Evolutionary conservation across 2,888 invertebrate genomes (phyloP).

Genomic region (Acanthococcus lagerstroemiae): DNA sequence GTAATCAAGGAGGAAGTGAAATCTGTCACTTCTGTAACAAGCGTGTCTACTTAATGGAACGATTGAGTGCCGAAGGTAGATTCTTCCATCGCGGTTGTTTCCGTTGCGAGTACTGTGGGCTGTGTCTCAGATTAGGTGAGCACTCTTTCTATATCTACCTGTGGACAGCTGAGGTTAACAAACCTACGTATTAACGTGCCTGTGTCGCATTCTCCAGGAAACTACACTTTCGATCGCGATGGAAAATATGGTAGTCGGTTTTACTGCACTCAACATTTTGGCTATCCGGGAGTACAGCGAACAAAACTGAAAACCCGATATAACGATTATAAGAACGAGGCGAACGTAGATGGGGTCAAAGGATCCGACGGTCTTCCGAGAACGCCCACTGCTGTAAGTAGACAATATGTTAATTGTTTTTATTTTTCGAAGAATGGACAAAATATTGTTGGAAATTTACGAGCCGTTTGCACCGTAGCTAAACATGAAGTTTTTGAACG

Average conservation of each 20-base stretch:
- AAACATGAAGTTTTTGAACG: conserved; percentile 24
- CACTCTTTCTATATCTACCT: no score
- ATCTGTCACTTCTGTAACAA: conserved; percentile 80
- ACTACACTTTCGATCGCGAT: conserved; percentile 61
- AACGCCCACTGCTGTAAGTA: conserved; percentile 10
- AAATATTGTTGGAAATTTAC: no score
- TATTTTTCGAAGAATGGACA: no score
- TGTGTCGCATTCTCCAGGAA: conserved; percentile 47
- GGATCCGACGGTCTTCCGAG: conserved; percentile 7
- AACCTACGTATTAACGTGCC: no score
- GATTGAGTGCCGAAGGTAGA: conserved; percentile 77
- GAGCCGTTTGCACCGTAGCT: no score
- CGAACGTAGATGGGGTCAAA: not conserved
- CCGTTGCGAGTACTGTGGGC: conserved; percentile 84
- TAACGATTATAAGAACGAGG: conserved; percentile 19
- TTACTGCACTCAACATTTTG: conserved; percentile 66
- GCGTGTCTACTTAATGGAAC: conserved; percentile 87
- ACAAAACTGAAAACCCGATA: conserved; percentile 33
- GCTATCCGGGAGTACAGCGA: conserved; percentile 48
- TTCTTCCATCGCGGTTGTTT: conserved; percentile 89
- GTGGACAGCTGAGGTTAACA: no score
- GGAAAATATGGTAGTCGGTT: conserved; percentile 57
- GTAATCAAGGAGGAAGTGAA: conserved; percentile 59
- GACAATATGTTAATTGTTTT: no score
- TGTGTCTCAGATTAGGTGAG: conserved; percentile 68